These are phyloP conservation scores for Zophobas morio DNA, from an alignment of 1,140 invertebrate species.

Conservation along the genomic window DNA sequence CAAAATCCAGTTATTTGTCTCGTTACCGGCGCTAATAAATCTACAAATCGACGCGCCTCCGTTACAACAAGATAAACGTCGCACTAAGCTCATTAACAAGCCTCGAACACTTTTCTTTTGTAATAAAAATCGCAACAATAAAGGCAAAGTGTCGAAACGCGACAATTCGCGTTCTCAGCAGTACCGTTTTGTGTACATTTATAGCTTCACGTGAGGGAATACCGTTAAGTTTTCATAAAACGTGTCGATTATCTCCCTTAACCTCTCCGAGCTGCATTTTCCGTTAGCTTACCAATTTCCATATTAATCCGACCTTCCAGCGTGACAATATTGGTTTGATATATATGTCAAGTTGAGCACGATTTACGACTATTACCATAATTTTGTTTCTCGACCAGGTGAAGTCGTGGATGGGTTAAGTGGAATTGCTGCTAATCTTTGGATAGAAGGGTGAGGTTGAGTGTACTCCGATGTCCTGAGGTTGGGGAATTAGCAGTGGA, in stretches of 20 bases:
- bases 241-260: conserved; percentile 16
- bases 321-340: conserved; percentile 8
- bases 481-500: background rate
- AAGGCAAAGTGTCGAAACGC: conserved; percentile 11
- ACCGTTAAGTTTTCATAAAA: conserved; percentile 8
- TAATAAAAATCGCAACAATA: conserved; percentile 17
- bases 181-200: conserved; percentile 6
- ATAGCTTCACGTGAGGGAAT: background rate
- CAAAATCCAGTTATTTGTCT: conserved; percentile 24
- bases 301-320: conserved; percentile 11
- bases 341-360: conserved; percentile 43
- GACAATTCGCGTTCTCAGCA: conserved; percentile 13
- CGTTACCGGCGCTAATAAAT: background rate
- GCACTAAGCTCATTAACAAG: conserved; percentile 15
- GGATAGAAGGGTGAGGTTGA: background rate
- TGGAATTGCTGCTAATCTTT: background rate
- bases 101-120: background rate
- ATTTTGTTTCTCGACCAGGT: conserved; percentile 10
- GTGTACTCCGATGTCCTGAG: background rate
- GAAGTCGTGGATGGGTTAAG: conserved; percentile 5
- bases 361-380: conserved; percentile 17
- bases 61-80: conserved; percentile 9
- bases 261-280: background rate
- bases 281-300: conserved; percentile 30
- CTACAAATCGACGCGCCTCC: conserved; percentile 13